Conservation (phyloP, 2,888 invertebrate genomes). For the Syrphus vitripennis region DNA sequence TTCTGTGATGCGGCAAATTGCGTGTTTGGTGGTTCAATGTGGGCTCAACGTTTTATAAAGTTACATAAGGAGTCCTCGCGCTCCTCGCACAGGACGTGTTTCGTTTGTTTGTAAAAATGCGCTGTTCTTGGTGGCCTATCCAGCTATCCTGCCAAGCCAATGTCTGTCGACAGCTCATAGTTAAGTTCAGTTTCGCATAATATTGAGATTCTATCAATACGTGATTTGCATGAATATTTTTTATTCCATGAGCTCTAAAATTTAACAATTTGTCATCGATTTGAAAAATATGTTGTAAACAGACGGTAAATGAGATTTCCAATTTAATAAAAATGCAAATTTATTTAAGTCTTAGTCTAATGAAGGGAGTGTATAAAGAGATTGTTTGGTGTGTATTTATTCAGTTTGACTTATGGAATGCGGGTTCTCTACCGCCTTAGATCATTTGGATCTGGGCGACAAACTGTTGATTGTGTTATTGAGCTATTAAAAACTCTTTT, state of each 20-base stretch:
- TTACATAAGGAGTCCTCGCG: constrained; percentile 38
- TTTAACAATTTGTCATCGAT: constrained; percentile 1
- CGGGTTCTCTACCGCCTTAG: too few relatives aligned
- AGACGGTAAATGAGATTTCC: not conserved
- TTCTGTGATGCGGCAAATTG: constrained; percentile 42
- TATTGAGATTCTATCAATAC: not conserved
- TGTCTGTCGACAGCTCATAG: not conserved
- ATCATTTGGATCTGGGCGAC: too few relatives aligned
- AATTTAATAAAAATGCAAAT: not conserved
- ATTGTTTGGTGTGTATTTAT: too few relatives aligned
- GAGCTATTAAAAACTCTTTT: too few relatives aligned
- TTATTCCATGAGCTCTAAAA: not conserved
- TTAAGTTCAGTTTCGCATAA: not conserved
- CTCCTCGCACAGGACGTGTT: constrained; percentile 27
- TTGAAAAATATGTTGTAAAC: not conserved
- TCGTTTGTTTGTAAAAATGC: constrained; percentile 27
- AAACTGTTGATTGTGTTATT: too few relatives aligned
- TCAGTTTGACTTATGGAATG: too few relatives aligned
- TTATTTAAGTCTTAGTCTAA: not conserved
- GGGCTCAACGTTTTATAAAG: constrained; percentile 19
- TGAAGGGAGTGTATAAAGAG: too few relatives aligned
- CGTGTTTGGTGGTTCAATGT: constrained; percentile 37
- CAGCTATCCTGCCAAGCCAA: too few relatives aligned
- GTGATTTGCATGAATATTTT: constrained; percentile 7
- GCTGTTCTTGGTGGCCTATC: constrained; percentile 48